A percentile compares a stretch with the other conserved stretches of the same genome.
Evolutionary conservation across 2,888 invertebrate genomes (phyloP).

Genomic region (Carcina quercana): DNA sequence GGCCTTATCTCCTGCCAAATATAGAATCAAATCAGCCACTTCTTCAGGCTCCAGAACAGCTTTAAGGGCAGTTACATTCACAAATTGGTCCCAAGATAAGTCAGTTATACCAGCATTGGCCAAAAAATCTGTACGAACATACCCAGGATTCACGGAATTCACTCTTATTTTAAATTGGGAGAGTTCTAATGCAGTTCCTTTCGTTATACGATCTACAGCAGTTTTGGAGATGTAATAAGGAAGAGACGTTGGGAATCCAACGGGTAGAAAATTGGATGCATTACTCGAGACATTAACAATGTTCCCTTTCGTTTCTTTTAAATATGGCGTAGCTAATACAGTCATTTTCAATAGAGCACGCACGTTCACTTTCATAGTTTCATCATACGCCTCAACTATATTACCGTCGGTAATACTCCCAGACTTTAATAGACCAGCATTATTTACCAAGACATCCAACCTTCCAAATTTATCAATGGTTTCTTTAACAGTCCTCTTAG

Average conservation of each 20-base stretch:
- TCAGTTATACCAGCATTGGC: conserved; percentile 1
- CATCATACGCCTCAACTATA: conserved; percentile 24
- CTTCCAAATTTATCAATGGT: conserved; percentile 26
- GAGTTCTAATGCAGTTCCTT: conserved; percentile 25
- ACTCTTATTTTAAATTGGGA: conserved; percentile 26
- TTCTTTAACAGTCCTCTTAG: conserved; percentile 19
- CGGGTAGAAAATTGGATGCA: conserved; percentile 13
- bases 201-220: conserved; percentile 27
- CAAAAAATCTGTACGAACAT: conserved; percentile 39
- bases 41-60: conserved; percentile 25
- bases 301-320: conserved; percentile 29
- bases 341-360: conserved; percentile 24
- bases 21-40: conserved; percentile 21
- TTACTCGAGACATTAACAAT: conserved; percentile 30
- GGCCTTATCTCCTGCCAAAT: conserved; percentile 22
- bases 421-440: conserved; percentile 24
- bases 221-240: conserved; percentile 26
- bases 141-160: conserved; percentile 78
- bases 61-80: conserved; percentile 19
- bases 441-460: conserved; percentile 34
- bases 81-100: conserved; percentile 8
- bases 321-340: conserved; percentile 22
- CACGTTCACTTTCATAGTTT: conserved; percentile 23
- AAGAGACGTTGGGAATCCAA: conserved; percentile 5
- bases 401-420: conserved; percentile 19